These are phyloP conservation scores for Argyresthia goedartella DNA, from an alignment of 2,888 invertebrate genomes.

Conservation along the genomic window DNA sequence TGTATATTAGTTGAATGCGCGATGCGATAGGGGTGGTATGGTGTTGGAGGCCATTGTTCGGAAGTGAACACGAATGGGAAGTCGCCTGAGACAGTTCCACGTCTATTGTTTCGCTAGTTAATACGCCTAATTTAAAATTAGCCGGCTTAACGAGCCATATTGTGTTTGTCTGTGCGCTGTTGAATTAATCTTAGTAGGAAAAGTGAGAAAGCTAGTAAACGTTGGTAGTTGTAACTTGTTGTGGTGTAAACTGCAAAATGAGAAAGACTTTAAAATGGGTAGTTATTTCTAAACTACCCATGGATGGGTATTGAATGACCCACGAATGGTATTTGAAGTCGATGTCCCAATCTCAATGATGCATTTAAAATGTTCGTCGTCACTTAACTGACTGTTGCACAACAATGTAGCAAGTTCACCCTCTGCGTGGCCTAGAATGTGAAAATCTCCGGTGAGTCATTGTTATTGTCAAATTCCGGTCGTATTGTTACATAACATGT, in stretches of 20 bases:
- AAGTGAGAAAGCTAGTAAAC: not conserved
- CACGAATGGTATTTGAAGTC: not conserved
- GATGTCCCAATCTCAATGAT: constrained; percentile 11
- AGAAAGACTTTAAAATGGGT: too few relatives aligned
- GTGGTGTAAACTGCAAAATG: too few relatives aligned
- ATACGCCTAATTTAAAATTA: constrained; percentile 9
- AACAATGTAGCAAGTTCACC: too few relatives aligned
- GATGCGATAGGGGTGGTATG: constrained; percentile 14
- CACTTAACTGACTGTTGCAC: too few relatives aligned
- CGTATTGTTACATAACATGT: constrained; percentile 51
- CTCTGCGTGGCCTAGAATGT: too few relatives aligned
- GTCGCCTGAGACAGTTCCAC: constrained; percentile 14
- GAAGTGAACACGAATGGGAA: constrained; percentile 18
- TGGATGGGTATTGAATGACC: too few relatives aligned
- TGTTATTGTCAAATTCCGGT: constrained; percentile 32
- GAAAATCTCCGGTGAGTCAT: constrained; percentile 8
- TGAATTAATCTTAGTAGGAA: not conserved
- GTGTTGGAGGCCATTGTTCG: constrained; percentile 3
- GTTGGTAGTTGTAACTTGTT: too few relatives aligned
- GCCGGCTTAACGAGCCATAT: constrained; percentile 9
- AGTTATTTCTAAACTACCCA: too few relatives aligned
- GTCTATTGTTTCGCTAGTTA: constrained; percentile 9
- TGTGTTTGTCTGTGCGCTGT: not conserved
- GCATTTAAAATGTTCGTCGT: too few relatives aligned
- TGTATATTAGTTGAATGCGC: constrained; percentile 34